Percentiles rank a stretch among this genome's conserved stretches.
phyloP scores from a whole-genome alignment of 2,797 vertebrate genomes.

The Megalops cyprinoides region DNA sequence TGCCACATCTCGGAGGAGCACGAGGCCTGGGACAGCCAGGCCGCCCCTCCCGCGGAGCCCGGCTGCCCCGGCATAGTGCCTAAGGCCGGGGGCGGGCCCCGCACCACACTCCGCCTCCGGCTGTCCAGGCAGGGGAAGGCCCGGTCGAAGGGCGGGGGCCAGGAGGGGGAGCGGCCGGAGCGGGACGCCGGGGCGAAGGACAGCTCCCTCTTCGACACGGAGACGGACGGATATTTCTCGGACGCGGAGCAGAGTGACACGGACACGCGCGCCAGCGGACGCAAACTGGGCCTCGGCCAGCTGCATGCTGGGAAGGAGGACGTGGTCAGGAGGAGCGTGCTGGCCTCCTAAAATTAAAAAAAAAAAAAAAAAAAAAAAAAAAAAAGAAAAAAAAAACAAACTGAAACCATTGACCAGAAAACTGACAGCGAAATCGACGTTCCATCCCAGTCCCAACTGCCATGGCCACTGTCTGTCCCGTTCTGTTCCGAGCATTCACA shows the following conservation, averaged over 20 bases:
- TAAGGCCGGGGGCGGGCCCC: conserved; percentile 66
- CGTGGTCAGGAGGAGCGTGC: conserved; percentile 88
- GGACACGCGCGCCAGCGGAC: conserved; percentile 73
- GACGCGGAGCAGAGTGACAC: conserved; percentile 90
- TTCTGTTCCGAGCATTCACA: background rate
- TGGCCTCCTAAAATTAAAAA: conserved; percentile 82
- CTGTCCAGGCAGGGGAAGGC: conserved; percentile 80
- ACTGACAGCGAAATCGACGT: conserved; percentile 42
- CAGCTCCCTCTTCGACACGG: conserved; percentile 74
- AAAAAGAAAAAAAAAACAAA: background rate
- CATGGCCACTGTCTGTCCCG: conserved; percentile 60
- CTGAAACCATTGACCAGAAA: conserved; percentile 32
- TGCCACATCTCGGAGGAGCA: conserved; percentile 74
- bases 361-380: background rate
- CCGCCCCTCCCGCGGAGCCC: conserved; percentile 56
- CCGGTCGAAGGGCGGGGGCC: conserved; percentile 64
- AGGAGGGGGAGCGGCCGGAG: conserved; percentile 53
- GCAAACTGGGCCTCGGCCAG: conserved; percentile 77
- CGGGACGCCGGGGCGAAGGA: conserved; percentile 61
- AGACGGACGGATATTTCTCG: conserved; percentile 91
- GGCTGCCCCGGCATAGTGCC: conserved; percentile 74
- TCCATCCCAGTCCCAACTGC: conserved; percentile 69
- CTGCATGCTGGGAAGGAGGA: conserved; percentile 87
- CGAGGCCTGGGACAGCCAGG: conserved; percentile 63
- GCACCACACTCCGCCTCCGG: conserved; percentile 74